Conservation (phyloP, 2,888 invertebrate genomes). For the Aromia moschata region DNA sequence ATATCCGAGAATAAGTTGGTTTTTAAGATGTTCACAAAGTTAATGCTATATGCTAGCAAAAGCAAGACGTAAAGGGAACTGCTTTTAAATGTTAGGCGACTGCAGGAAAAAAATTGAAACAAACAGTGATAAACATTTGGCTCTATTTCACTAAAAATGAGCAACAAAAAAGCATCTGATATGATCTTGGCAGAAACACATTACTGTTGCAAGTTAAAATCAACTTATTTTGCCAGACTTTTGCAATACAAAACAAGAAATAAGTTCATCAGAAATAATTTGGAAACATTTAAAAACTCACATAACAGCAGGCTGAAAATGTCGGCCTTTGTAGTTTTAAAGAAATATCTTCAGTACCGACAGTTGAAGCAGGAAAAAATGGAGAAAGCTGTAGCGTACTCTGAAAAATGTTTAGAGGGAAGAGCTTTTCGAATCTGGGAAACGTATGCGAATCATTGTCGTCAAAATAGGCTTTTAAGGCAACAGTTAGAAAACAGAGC, state of each 20-base stretch:
- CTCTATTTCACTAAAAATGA: constrained; percentile 23
- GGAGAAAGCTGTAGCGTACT: constrained; percentile 1
- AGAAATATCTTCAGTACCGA: constrained; percentile 18
- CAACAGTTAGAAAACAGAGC: constrained; percentile 5
- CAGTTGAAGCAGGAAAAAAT: constrained; percentile 22
- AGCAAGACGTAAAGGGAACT: constrained; percentile 18
- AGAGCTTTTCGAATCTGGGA: constrained; percentile 24
- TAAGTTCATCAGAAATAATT: constrained; percentile 14
- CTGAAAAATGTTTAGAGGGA: constrained; percentile 28
- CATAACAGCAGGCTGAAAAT: constrained; percentile 21
- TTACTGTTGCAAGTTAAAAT: constrained; percentile 37
- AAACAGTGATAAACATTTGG: constrained; percentile 32
- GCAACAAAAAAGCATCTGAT: constrained; percentile 33
- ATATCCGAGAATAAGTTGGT: constrained; percentile 36
- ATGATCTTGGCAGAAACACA: constrained; percentile 30
- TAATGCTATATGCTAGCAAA: constrained; percentile 21
- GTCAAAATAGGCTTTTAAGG: constrained; percentile 27
- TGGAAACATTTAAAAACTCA: constrained; percentile 12
- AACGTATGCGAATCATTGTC: constrained; percentile 20
- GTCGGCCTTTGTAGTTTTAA: constrained; percentile 24
- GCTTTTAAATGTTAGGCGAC: constrained; percentile 20
- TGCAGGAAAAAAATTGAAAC: constrained; percentile 37
- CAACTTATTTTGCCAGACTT: constrained; percentile 35
- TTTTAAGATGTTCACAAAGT: constrained; percentile 25
- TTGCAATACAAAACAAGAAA: constrained; percentile 26